Evolutionary conservation across 2,888 invertebrate species (phyloP), one percentile per base, ranked within the genome.

Genomic region (Rutpela maculata): DNA sequence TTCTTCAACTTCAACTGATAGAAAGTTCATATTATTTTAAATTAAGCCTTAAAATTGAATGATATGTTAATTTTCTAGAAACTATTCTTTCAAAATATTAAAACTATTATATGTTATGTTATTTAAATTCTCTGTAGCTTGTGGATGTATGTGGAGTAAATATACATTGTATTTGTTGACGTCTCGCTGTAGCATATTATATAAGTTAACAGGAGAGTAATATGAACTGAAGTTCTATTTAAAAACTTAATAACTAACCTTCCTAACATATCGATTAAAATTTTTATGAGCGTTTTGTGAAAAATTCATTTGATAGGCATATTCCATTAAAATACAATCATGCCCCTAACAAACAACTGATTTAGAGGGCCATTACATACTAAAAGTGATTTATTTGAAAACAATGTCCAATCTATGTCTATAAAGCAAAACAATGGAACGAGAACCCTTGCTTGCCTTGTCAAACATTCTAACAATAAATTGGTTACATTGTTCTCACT

Each of bases 401-500:
- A 87, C 86, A 86, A 87, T 86, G 85, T 86, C 84, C 86, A 86
- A 87, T 87, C 84, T 86, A 79, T 82, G 82, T 77, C 79, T 81
- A 82, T 80, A 80, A 81, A 77, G 81, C 78, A 71, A 81, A 83
- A 87, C 86, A 87, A 86, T 85, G 81, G 70, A 69, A 57, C 73
- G 77, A 82, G 83, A 86, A 86, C 87, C 86, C 86, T 87, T 86
- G 85, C 83, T 80, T 78, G 81, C 82, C 83, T 84, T 86, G 86
- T 85, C 85, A 82, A 86, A 85, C 85, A 84, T 82, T 85, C 82
- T 81, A 77, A 84, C 86, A 84, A 87, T 86, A 87, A 87, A 87
- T 87, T 87, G 87, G 84, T 86, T 84, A 83, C 86, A 86, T 87
- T 87, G 87, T 87, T 84, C 85, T 79, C 82, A 78, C 76, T 76